Evolutionary conservation across 2,113 vertebrate genomes (phyloP).

Genomic region (Fulmarus glacialis): DNA sequence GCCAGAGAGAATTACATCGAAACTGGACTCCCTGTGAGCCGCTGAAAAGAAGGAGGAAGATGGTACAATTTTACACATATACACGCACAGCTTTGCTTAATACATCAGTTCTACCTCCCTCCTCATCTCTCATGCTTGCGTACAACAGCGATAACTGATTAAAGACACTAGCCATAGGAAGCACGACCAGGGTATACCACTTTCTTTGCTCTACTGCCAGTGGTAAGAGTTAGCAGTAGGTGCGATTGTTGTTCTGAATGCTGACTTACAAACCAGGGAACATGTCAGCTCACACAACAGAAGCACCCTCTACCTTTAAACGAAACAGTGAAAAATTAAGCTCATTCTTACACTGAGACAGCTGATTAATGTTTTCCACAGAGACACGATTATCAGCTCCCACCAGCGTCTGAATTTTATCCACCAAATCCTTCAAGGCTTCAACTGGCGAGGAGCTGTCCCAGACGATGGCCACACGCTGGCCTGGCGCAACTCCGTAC

Average conservation of each 20-base stretch:
- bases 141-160: background rate
- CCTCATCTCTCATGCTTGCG: background rate
- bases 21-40: constrained; percentile 83
- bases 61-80: background rate
- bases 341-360: constrained; percentile 81
- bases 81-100: background rate
- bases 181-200: rapidly evolving
- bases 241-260: rapidly evolving
- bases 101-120: background rate
- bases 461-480: constrained; percentile 87
- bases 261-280: background rate
- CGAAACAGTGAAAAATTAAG: background rate
- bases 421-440: constrained; percentile 78
- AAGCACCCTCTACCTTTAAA: background rate
- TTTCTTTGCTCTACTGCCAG: background rate
- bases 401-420: constrained; percentile 70
- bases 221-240: background rate
- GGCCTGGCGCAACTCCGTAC: constrained; percentile 77
- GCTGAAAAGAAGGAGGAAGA: constrained; percentile 70
- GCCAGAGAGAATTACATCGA: constrained; percentile 85
- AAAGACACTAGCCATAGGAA: background rate
- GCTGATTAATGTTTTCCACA: constrained; percentile 85
- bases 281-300: background rate
- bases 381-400: constrained; percentile 76
- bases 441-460: constrained; percentile 64